These are phyloP conservation scores for Hippopotamus amphibius DNA, from an alignment of 2,113 vertebrate genomes.

Conservation along the genomic window DNA sequence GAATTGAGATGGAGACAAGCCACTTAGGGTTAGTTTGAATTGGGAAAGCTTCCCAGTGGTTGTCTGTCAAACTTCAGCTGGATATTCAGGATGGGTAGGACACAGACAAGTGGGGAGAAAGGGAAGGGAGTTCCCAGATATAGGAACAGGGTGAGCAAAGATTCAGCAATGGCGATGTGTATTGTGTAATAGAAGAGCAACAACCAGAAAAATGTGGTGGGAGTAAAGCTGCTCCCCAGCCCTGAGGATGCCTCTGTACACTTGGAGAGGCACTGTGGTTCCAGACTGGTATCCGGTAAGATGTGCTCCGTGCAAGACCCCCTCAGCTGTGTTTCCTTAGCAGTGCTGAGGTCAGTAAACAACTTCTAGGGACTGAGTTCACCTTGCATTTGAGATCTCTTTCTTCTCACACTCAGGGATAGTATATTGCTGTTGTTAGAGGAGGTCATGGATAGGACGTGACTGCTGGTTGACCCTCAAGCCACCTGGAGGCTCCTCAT, in stretches of 20 bases:
- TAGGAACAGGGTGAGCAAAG: neutral
- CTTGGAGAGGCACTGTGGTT: neutral
- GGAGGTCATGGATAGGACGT: neutral
- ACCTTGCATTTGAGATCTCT: neutral
- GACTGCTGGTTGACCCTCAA: fast-evolving
- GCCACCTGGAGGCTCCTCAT: neutral
- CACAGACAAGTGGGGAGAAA: neutral
- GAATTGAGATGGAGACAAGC: neutral
- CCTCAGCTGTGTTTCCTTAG: neutral
- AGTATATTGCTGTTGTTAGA: neutral
- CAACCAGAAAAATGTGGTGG: neutral
- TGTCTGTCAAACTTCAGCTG: neutral
- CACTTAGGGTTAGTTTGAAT: neutral
- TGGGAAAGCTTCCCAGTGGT: neutral
- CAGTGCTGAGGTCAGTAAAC: neutral
- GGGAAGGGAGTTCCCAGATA: neutral
- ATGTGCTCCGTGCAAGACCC: neutral
- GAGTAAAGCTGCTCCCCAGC: neutral
- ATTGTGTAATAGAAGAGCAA: neutral
- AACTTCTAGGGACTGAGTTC: neutral
- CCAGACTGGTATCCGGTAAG: neutral
- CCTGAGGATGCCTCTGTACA: neutral
- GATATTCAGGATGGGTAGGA: neutral
- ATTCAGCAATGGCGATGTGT: neutral
- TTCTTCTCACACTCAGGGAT: neutral